A percentile compares a stretch with the other conserved stretches of the same genome.
Conservation (phyloP, 1,140 invertebrate species). For the Macrobrachium rosenbergii region DNA sequence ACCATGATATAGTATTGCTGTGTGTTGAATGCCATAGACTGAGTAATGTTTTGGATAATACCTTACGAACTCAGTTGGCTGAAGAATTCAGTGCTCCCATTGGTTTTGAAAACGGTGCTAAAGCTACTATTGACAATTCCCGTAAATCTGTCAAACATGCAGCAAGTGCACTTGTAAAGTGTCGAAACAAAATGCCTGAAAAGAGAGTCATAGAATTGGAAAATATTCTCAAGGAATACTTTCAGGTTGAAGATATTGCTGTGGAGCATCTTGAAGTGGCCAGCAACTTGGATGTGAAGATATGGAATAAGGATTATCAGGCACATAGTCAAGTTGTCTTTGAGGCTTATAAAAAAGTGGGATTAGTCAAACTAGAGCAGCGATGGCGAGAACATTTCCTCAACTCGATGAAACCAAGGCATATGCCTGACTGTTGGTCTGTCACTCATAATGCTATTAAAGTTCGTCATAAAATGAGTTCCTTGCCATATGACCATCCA, state of each 20-base stretch:
- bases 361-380: conserved; percentile 80
- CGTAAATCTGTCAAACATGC: conserved; percentile 77
- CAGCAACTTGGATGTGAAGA: conserved; percentile 68
- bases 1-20: conserved; percentile 85
- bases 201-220: conserved; percentile 65
- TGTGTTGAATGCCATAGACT: conserved; percentile 82
- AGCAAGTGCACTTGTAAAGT: conserved; percentile 76
- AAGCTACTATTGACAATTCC: conserved; percentile 67
- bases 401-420: conserved; percentile 79
- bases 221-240: conserved; percentile 68
- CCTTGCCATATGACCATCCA: conserved; percentile 37
- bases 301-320: conserved; percentile 74
- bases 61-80: conserved; percentile 77
- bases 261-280: conserved; percentile 69
- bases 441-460: conserved; percentile 75
- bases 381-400: conserved; percentile 86
- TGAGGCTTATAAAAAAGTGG: conserved; percentile 73
- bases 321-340: conserved; percentile 80
- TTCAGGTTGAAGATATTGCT: conserved; percentile 68
- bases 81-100: conserved; percentile 78
- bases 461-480: conserved; percentile 55
- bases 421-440: conserved; percentile 83
- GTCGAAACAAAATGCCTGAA: conserved; percentile 53
- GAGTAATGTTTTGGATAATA: conserved; percentile 80
- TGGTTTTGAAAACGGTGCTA: conserved; percentile 70